Base-by-base conservation (phyloP, 2,113 vertebrate species). In the Daphoenositta chrysoptera region DNA sequence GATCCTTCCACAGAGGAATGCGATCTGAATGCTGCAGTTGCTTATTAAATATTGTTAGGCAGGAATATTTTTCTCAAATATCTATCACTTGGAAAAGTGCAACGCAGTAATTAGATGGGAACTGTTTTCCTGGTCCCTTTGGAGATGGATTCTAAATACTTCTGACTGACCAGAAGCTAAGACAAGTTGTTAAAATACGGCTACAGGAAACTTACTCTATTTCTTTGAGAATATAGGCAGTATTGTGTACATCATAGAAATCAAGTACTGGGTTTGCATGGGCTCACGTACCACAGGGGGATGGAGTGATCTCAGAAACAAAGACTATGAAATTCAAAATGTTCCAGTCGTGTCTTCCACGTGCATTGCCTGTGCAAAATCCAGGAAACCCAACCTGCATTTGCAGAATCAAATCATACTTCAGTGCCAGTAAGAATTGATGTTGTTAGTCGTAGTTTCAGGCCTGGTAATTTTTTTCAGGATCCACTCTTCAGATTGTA, bases 271-370 rank as follows among this genome's bases (percentile, higher is more conserved):
- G 6, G 9, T 70, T 90, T 77, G 15, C 61, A 18, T 51, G 19
- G 33, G 40, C 39, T 54, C 12, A 2, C 1, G 6, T 73, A 22
- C 11, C 45, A 48, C n/a, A 15, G 39, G 28, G 21, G 9, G 50
- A 17, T 53, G 17, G 51, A 60, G 7, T 44, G 14, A 26, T n/a
- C 54, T 60, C 0, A 0, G 66, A 80, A 86, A 61, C 47, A 54
- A 71, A 81, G 35, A 42, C 44, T 23, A 5, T 17, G 73, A 72
- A 89, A 47, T 30, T 23, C 0, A 3, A 6, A 28, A 58, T 24
- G 18, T 70, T 75, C 51, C 35, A 24, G 58, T 83, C 77, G 40
- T 4, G 7, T 35, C 24, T 51, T 86, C 58, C 51, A 28, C 3
- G 0, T 23, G 15, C 10, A 3, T 35, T 71, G 40, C 19, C 64